A percentile compares a stretch with the other conserved stretches of the same genome.
These are phyloP conservation scores for Alviniconcha marisindica DNA, from an alignment of 1,140 invertebrate genomes.

Conservation along the genomic window DNA sequence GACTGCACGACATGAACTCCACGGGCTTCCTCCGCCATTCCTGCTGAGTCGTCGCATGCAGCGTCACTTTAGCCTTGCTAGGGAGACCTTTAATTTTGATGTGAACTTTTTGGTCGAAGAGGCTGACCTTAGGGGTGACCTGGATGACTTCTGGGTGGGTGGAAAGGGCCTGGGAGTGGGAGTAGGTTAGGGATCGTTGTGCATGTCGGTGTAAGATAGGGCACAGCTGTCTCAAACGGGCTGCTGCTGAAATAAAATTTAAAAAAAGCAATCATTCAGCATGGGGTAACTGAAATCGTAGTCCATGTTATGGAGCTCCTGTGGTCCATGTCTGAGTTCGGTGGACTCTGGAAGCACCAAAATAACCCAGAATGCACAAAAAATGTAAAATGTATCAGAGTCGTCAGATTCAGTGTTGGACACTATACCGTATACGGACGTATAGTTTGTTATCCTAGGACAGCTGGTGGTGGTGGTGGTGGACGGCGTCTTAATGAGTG, in stretches of 20 bases:
- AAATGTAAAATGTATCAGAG: not conserved
- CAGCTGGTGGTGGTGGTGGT: too few relatives aligned
- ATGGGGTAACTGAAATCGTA: not conserved
- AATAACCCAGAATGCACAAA: too few relatives aligned
- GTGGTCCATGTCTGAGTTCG: too few relatives aligned
- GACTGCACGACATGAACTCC: slow-evolving; percentile 38
- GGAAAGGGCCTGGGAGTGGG: not conserved
- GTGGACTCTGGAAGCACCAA: not conserved
- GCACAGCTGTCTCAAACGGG: not conserved
- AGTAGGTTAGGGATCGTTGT: not conserved
- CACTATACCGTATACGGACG: too few relatives aligned
- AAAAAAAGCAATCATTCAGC: not conserved
- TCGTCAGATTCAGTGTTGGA: not conserved
- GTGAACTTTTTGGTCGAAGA: slow-evolving; percentile 33
- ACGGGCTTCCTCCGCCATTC: slow-evolving; percentile 14
- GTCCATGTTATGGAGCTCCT: not conserved
- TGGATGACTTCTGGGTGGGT: not conserved
- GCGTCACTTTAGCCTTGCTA: slow-evolving; percentile 28
- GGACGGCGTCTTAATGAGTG: too few relatives aligned
- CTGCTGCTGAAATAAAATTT: not conserved
- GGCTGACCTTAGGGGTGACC: slow-evolving; percentile 27
- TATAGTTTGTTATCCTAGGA: too few relatives aligned
- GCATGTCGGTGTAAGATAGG: not conserved
- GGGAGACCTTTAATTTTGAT: slow-evolving; percentile 31
- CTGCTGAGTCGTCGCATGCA: slow-evolving; percentile 18